Evolutionary conservation across 1,140 invertebrate species (phyloP).

Genomic region (Mylabris phalerata): DNA sequence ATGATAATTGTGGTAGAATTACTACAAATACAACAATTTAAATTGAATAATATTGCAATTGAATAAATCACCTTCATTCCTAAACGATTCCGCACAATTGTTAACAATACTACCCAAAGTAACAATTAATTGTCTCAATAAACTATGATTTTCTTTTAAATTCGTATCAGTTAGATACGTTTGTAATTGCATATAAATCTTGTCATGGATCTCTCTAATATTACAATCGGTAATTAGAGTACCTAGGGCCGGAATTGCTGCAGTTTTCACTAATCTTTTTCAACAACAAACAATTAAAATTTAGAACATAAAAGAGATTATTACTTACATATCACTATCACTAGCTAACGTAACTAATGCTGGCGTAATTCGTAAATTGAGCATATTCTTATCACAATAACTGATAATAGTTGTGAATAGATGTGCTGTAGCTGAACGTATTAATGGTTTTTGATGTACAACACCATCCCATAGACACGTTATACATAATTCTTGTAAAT

Average conservation of each 20-base stretch:
- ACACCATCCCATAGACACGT: constrained; percentile 63
- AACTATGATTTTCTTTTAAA: constrained; percentile 42
- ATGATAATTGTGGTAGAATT: constrained; percentile 55
- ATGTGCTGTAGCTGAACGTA: constrained; percentile 52
- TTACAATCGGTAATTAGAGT: constrained; percentile 55
- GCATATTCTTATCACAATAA: constrained; percentile 50
- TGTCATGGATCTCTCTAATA: constrained; percentile 55
- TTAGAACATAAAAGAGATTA: neutral
- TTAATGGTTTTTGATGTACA: constrained; percentile 55
- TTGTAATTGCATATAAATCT: constrained; percentile 66
- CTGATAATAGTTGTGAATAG: constrained; percentile 55
- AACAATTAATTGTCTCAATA: constrained; percentile 46
- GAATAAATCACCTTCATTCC: constrained; percentile 48
- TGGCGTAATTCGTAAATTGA: constrained; percentile 55
- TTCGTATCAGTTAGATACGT: constrained; percentile 52
- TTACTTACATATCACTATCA: constrained; percentile 61
- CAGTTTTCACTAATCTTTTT: constrained; percentile 53
- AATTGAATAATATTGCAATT: no score
- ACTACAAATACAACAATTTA: constrained; percentile 41
- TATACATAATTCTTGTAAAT: constrained; percentile 51
- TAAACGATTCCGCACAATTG: constrained; percentile 47
- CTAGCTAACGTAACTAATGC: constrained; percentile 64
- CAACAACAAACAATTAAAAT: constrained; percentile 20
- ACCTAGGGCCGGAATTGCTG: constrained; percentile 59
- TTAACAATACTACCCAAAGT: constrained; percentile 48